phyloP scores from a whole-genome alignment of 2,888 invertebrate species.

The Drosophila imparisetae region DNA sequence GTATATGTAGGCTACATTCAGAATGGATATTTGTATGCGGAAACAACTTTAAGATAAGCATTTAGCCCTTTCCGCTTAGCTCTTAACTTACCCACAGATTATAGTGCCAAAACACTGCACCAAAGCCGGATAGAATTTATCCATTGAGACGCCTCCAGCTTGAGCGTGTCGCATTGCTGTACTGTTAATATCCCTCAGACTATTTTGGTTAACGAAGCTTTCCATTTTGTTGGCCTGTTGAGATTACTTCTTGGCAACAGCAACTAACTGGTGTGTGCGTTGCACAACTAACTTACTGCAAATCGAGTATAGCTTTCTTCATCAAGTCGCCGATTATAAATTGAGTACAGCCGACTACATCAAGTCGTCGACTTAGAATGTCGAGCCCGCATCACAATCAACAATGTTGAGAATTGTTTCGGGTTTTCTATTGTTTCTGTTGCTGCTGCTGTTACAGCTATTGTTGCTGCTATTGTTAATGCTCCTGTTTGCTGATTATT shows the following conservation, averaged over 20 bases:
- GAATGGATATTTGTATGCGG: background rate
- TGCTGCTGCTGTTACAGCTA: constrained; percentile 5
- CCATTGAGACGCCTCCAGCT: constrained; percentile 85
- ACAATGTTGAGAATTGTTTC: constrained; percentile 6
- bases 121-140: constrained; percentile 95
- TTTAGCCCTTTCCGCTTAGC: background rate
- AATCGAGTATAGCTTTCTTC: background rate
- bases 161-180: constrained; percentile 48
- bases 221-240: background rate
- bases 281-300: background rate
- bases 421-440: background rate
- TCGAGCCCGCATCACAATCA: constrained; percentile 29
- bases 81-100: constrained; percentile 91
- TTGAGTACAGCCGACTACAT: constrained; percentile 61
- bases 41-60: background rate
- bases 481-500: too few species aligned
- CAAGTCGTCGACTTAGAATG: constrained; percentile 66
- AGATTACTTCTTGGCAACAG: background rate
- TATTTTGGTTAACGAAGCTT: background rate
- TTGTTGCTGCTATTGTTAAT: constrained; percentile 5
- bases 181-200: constrained; percentile 1
- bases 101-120: constrained; percentile 96
- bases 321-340: background rate
- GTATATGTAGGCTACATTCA: background rate
- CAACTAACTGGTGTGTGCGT: background rate